Evolutionary conservation across 2,113 vertebrate genomes (phyloP), one percentile per base, ranked within the genome.

Genomic region (Phyllostomus discolor): DNA sequence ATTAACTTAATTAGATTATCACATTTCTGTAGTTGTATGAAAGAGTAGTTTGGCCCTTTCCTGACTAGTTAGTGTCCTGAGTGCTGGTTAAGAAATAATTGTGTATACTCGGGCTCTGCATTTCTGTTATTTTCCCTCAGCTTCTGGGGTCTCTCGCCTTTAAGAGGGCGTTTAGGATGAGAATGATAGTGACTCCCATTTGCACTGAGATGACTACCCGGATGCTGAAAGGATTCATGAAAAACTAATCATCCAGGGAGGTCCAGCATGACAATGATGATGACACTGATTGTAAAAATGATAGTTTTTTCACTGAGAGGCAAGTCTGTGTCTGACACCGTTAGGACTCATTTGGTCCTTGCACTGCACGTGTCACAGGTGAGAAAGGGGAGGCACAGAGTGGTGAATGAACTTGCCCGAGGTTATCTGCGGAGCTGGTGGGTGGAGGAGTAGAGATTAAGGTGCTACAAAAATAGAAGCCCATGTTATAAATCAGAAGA

Each of bases 91-190:
- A 70, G 2, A 84, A 86, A 48, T 67, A 92, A 38, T 82, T 78
- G 26, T 69, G 10, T 88, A n/a, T 35, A 66, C 43, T 4, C n/a
- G 33, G 38, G 19, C 54, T 95, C 33, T 33, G 69, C 12, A 46
- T 67, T 87, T 89, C 33, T 91, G 72, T 72, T 15, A 54, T 64
- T 93, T 92, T 92, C 7, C 38, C 22, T 69, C 72, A 22, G 19
- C 69, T 75, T 75, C 16, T 79, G 28, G 31, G 50, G 52, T 52
- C 9, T 52, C 9, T 31, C 17, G 31, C 50, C 15, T 95, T 96
- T 94, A 59, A 95, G 59, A 76, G 79, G 17, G 31, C 46, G 3
- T 95, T 95, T 94, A 43, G 93, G 59, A 80, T 70, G 11, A 33
- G 10, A 41, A 76, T 62, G n/a, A 41, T 76, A 84, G 59, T 81